phyloP scores from a whole-genome alignment of 1,140 invertebrate species.

The Gonatopus flavifemur region DNA sequence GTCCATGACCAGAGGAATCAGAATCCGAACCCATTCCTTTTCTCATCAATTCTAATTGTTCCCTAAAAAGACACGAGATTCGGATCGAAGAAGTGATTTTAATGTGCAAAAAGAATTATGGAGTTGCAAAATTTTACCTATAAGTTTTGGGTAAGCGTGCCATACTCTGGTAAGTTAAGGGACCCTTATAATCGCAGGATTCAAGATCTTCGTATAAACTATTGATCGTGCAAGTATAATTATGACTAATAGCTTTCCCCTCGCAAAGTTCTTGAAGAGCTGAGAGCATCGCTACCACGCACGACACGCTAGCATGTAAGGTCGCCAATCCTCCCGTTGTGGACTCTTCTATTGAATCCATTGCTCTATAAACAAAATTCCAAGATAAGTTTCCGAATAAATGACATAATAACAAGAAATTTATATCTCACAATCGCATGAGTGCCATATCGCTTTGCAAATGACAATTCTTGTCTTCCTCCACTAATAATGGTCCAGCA shows the following conservation, averaged over 20 bases:
- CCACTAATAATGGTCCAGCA: conserved; percentile 68
- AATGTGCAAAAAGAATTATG: background rate
- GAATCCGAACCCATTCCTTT: conserved; percentile 61
- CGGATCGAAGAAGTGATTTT: too few species aligned
- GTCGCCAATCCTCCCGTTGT: conserved; percentile 66
- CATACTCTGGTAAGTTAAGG: conserved; percentile 82
- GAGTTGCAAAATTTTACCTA: conserved; percentile 49
- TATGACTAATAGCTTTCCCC: conserved; percentile 66
- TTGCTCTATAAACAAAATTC: conserved; percentile 66
- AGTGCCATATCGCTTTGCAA: conserved; percentile 85
- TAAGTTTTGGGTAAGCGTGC: conserved; percentile 78
- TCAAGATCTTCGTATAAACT: conserved; percentile 71
- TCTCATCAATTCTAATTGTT: conserved; percentile 59
- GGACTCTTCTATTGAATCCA: conserved; percentile 88
- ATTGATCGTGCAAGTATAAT: conserved; percentile 67
- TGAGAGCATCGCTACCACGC: conserved; percentile 79
- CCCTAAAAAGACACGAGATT: conserved; percentile 31
- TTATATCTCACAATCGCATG: conserved; percentile 76
- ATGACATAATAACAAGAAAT: background rate
- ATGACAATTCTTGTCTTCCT: conserved; percentile 73
- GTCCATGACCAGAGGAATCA: conserved; percentile 64
- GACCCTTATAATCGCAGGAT: conserved; percentile 81
- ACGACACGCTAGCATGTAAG: conserved; percentile 77
- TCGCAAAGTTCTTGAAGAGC: conserved; percentile 80
- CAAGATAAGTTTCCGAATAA: background rate